Base-by-base conservation (phyloP, 2,888 invertebrate genomes). In the Petrolisthes manimaculis region DNA sequence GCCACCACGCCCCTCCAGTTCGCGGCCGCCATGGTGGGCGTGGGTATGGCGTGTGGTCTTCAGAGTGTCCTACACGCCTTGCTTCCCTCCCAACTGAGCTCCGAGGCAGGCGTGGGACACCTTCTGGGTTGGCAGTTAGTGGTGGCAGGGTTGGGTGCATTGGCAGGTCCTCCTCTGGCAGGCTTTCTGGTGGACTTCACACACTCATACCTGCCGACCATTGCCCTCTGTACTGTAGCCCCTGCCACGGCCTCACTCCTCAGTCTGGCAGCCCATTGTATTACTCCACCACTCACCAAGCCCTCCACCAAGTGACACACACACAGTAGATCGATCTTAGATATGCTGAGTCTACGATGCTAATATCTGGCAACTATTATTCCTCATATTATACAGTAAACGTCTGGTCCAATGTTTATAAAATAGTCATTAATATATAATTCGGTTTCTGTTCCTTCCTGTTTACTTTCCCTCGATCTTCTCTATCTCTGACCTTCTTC, bases 151-250 rank as follows among this genome's bases (percentile, higher is more conserved):
- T 54, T 91, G 5, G 92, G 92, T 71, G 89, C 91, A n/a, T 86
- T 92, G 9, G 61, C 89, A 51, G 92, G 92, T 51, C 91, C 92
- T 21, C 92, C 92, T 0, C 8, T 91, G 8, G 92, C 91, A 83
- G 92, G 92, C 14, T 53, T 71, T 9, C 24, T 90, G 24, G 90
- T 88, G n/a, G 90, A 90, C 80, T 14, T 77, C 5, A 83, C 74
- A 1, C 51, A 77, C 5, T 85, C 88, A 5, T 90, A 90, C 69
- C 51, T 55, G 21, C 54, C 79, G 0, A 88, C 81, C 12, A 24
- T 90, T 51, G 53, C 83, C 8, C 61, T 80, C 24, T 79, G 83
- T 56, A 77, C 88, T 4, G 80, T 77, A 3, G 86, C 90, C 18
- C 87, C 90, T 12, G 74, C 84, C 0, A 14, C 54, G 14, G 90